Conservation (phyloP, 2,113 vertebrate genomes). For the Phylloscopus whistleri region DNA sequence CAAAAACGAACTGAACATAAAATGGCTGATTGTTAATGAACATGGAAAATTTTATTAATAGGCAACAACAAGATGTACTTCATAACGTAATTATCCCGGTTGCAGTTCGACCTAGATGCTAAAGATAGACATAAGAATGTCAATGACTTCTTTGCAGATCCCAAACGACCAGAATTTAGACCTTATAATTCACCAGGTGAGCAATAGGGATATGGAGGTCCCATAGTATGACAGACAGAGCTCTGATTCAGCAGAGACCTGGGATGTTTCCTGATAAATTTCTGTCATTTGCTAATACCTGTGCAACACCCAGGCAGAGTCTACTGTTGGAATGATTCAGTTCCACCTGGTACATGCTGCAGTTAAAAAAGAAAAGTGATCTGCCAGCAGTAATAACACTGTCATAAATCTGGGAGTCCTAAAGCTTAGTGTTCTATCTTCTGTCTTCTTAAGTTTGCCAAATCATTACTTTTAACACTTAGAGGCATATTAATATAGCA, state of each 20-base stretch:
- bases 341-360: background rate
- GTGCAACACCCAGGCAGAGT: background rate
- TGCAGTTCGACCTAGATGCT: background rate
- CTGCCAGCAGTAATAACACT: slow-evolving; percentile 14
- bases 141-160: background rate
- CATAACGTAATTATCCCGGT: background rate
- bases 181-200: background rate
- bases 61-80: background rate
- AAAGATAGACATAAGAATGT: background rate
- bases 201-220: background rate
- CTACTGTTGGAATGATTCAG: background rate
- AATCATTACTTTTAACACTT: background rate
- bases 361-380: slow-evolving; percentile 27
- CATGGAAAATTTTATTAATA: background rate
- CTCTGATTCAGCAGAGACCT: background rate
- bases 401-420: slow-evolving; percentile 28
- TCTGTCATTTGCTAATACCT: slow-evolving; percentile 19
- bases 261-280: slow-evolving; percentile 16
- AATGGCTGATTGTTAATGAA: background rate
- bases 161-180: background rate
- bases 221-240: background rate
- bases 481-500: background rate
- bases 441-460: background rate
- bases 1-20: background rate
- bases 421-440: background rate